phyloP scores from a whole-genome alignment of 2,888 invertebrate species.

The Camponotus fellah region DNA sequence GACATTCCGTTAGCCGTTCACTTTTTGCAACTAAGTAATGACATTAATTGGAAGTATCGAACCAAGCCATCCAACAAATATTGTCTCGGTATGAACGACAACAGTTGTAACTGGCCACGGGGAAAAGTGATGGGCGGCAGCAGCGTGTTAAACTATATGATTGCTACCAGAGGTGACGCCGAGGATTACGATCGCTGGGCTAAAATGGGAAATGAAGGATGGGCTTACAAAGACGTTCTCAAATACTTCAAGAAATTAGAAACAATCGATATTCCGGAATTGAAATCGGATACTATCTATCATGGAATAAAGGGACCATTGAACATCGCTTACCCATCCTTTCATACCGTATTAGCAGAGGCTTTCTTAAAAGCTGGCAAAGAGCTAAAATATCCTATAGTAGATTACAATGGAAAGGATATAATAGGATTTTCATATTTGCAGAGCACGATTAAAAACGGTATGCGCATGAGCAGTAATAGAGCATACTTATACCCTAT shows the following conservation, averaged over 20 bases:
- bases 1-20: slow-evolving; percentile 72
- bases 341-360: slow-evolving; percentile 87
- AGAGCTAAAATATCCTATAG: slow-evolving; percentile 88
- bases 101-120: slow-evolving; percentile 83
- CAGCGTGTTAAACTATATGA: slow-evolving; percentile 93
- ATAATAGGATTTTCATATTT: slow-evolving; percentile 89
- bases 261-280: slow-evolving; percentile 88
- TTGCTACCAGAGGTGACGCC: slow-evolving; percentile 91
- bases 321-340: slow-evolving; percentile 87
- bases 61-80: slow-evolving; percentile 92
- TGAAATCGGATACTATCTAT: slow-evolving; percentile 85
- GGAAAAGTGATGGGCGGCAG: slow-evolving; percentile 95
- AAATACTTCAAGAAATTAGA: slow-evolving; percentile 94
- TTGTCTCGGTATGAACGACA: slow-evolving; percentile 88
- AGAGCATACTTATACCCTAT: slow-evolving; percentile 90
- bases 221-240: slow-evolving; percentile 91
- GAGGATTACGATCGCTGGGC: slow-evolving; percentile 93
- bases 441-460: slow-evolving; percentile 89
- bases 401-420: slow-evolving; percentile 89
- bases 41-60: slow-evolving; percentile 93
- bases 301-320: slow-evolving; percentile 88
- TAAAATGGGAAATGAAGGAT: slow-evolving; percentile 90
- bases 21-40: slow-evolving; percentile 89
- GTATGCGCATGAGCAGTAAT: slow-evolving; percentile 90
- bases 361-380: slow-evolving; percentile 89